Evolutionary conservation across 53 echinoderm and acorn worm species (phyloP), one percentile per base, ranked within the genome.

Genomic region (Henricia sp.): DNA sequence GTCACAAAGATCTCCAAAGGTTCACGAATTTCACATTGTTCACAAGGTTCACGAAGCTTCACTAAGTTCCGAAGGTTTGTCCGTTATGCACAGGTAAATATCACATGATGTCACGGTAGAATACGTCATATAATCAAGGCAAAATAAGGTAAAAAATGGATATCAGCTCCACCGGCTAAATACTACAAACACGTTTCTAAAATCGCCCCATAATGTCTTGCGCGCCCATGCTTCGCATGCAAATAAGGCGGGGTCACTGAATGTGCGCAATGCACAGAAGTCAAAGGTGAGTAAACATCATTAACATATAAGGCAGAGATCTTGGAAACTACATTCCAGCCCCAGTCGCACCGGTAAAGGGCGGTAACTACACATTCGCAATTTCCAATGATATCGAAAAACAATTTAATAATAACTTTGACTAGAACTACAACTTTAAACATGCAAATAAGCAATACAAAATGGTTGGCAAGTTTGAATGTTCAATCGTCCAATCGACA

Each of bases 291-390:
- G 23, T 23, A 36, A n/a, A n/a, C n/a, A n/a, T n/a, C n/a, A 36
- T 38, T 12, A 4, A 19, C 36, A 43, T 24, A 69, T 10, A 25
- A 43, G 43, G 43, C 42, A 19, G 24, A 42, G 44, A 42, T 42
- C 21, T 20, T 43, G 44, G 44, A 70, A 48, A 70, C 70, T 70
- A 70, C 44, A 70, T n/a, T n/a, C n/a, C n/a, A n/a, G n/a, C n/a
- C 44, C 44, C 70, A 42, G 48, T 19, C 70, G 27, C 70, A 70
- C 70, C 29, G 44, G 12, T 48, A n/a, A 43, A 44, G 68, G 70
- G 70, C 27, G 70, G 48, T 27, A 70, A 70, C 70, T 65, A 29
- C 44, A 44, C 43, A 48, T 40, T 66, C 25, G 14, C 12, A 70
- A 32, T 70, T 24, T 70, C 70, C 70, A 70, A 70, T n/a, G 30